Percentiles rank a stretch among this genome's conserved stretches.
phyloP scores from a whole-genome alignment of 1,140 invertebrate species.

The Stegodyphus dumicola region DNA sequence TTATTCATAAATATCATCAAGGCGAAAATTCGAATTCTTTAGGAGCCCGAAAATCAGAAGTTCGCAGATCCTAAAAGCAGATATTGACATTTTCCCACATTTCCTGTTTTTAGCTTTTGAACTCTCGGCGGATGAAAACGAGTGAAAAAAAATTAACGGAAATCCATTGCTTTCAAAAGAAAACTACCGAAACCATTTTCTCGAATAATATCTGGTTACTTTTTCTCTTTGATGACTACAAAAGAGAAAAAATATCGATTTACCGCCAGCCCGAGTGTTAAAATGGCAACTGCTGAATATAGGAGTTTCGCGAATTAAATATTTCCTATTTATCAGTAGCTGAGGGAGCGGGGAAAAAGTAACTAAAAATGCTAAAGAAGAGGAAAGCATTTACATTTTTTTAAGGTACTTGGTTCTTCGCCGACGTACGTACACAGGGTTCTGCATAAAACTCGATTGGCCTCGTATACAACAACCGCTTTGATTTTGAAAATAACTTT shows the following conservation, averaged over 20 bases:
- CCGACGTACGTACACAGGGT: neutral
- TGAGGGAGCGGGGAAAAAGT: constrained; percentile 6
- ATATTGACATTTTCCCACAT: constrained; percentile 40
- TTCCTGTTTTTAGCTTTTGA: constrained; percentile 18
- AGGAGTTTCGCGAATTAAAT: constrained; percentile 56
- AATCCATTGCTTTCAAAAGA: constrained; percentile 57
- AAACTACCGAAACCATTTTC: constrained; percentile 57
- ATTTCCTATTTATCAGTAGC: constrained; percentile 56
- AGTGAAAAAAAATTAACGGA: constrained; percentile 53
- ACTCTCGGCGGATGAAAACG: neutral
- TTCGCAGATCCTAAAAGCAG: constrained; percentile 35
- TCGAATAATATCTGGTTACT: constrained; percentile 61
- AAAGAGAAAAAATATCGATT: constrained; percentile 46
- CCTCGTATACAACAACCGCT: constrained; percentile 22
- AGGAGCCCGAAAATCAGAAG: neutral
- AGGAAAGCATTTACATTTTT: constrained; percentile 58
- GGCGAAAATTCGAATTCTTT: neutral
- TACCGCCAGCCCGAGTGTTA: neutral
- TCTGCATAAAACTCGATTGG: constrained; percentile 29
- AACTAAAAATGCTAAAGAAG: constrained; percentile 32
- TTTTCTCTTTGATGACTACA: constrained; percentile 57
- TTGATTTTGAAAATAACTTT: constrained; percentile 48
- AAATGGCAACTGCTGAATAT: constrained; percentile 14
- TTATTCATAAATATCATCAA: neutral
- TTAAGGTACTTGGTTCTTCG: neutral